Percentiles rank a stretch among this genome's conserved stretches.
phyloP scores from a whole-genome alignment of 2,888 invertebrate species.

The Tricholauxania praeusta region DNA sequence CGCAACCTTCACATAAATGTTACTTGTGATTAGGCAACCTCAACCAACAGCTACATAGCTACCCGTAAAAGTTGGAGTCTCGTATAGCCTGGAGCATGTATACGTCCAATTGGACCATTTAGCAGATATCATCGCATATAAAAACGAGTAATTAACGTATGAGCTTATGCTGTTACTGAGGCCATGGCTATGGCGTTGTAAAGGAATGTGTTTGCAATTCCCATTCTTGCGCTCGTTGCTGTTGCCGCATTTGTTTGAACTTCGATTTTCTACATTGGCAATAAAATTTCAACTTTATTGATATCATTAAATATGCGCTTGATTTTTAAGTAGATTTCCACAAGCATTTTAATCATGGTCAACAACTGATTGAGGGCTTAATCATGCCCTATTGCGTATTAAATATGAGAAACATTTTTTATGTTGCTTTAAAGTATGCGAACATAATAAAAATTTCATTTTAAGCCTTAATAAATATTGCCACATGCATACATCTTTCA shows the following conservation, averaged over 20 bases:
- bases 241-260: conserved; percentile 13
- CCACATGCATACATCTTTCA: too few species aligned
- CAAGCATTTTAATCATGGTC: background rate
- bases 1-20: conserved; percentile 6
- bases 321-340: background rate
- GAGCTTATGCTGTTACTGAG: background rate
- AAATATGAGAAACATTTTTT: background rate
- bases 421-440: conserved; percentile 13
- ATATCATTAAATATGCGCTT: conserved; percentile 43
- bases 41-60: background rate
- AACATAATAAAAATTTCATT: background rate
- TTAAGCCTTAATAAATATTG: too few species aligned
- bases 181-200: background rate
- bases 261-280: conserved; percentile 22
- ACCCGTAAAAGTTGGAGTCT: conserved; percentile 34
- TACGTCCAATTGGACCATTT: conserved; percentile 7
- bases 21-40: background rate
- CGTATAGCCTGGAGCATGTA: conserved; percentile 34
- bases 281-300: conserved; percentile 48
- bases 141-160: conserved; percentile 50
- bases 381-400: background rate
- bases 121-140: conserved; percentile 51
- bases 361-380: conserved; percentile 18
- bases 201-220: background rate
- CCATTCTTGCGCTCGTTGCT: background rate